phyloP scores from a whole-genome alignment of 2,113 vertebrate genomes.

The Lipophrys pholis region DNA sequence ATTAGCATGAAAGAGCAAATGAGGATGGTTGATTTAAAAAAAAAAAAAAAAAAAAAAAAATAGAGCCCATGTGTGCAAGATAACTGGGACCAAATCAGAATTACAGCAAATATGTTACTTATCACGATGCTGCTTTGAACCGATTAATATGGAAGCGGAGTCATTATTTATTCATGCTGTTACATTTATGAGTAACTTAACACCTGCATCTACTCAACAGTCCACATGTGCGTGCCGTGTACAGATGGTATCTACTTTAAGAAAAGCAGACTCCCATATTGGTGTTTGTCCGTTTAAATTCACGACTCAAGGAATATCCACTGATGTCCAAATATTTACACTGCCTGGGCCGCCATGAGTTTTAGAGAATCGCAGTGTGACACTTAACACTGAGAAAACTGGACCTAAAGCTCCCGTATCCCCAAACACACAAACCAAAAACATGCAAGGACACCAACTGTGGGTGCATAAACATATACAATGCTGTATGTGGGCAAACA shows the following conservation, averaged over 20 bases:
- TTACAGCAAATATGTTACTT: constrained; percentile 5
- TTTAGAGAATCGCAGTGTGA: constrained; percentile 63
- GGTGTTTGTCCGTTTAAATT: constrained; percentile 66
- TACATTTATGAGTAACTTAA: constrained; percentile 29
- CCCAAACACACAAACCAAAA: constrained; percentile 55
- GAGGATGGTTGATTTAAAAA: not conserved
- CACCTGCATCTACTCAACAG: constrained; percentile 19
- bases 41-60: constrained; percentile 2
- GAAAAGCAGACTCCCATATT: constrained; percentile 70
- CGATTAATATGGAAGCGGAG: constrained; percentile 32
- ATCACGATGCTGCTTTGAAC: not conserved
- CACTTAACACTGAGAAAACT: constrained; percentile 56
- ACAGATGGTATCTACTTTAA: constrained; percentile 70
- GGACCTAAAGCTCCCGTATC: constrained; percentile 6
- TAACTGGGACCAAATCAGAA: constrained; percentile 6
- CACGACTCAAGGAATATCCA: constrained; percentile 71
- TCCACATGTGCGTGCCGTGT: constrained; percentile 51
- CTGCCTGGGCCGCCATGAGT: constrained; percentile 54
- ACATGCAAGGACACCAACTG: constrained; percentile 2
- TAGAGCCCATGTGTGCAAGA: not conserved
- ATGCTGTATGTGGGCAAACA: not conserved
- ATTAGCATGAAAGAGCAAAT: not conserved
- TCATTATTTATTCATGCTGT: constrained; percentile 25
- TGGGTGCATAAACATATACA: constrained; percentile 4
- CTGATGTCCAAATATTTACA: constrained; percentile 78